A percentile compares a stretch with the other conserved stretches of the same genome.
phyloP scores from a whole-genome alignment of 2,888 invertebrate species.

The Ypsolopha sequella region DNA sequence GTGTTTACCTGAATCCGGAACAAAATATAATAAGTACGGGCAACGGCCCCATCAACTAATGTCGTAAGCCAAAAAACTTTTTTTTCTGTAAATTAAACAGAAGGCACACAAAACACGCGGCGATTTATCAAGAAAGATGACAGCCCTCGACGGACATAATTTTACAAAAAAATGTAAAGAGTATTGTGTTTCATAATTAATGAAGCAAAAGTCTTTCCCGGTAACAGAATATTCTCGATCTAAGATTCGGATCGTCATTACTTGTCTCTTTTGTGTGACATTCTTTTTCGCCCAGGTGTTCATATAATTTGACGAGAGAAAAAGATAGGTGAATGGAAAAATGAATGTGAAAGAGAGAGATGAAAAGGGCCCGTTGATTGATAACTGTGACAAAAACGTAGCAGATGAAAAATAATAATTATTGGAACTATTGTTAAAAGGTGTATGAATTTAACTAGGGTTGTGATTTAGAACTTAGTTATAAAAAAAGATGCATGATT shows the following conservation, averaged over 20 bases:
- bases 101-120: slow-evolving; percentile 25
- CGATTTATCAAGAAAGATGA: slow-evolving; percentile 63
- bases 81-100: slow-evolving; percentile 31
- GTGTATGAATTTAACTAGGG: slow-evolving; percentile 56
- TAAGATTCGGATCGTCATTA: slow-evolving; percentile 68
- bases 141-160: slow-evolving; percentile 56
- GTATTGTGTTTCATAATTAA: slow-evolving; percentile 70
- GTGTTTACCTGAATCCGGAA: slow-evolving; percentile 4
- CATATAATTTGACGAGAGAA: slow-evolving; percentile 56
- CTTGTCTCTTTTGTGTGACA: slow-evolving; percentile 67
- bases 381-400: slow-evolving; percentile 72
- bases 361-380: slow-evolving; percentile 58
- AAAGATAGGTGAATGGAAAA: slow-evolving; percentile 30
- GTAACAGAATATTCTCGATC: slow-evolving; percentile 67
- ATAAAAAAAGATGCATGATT: no score
- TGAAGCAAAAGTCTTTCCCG: slow-evolving; percentile 66
- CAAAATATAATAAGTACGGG: slow-evolving; percentile 10
- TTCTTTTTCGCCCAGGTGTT: slow-evolving; percentile 70
- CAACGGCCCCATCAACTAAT: not conserved
- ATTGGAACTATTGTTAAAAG: slow-evolving; percentile 63
- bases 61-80: slow-evolving; percentile 11
- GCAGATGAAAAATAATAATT: slow-evolving; percentile 71
- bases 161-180: slow-evolving; percentile 58
- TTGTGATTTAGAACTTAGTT: slow-evolving; percentile 23
- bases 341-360: slow-evolving; percentile 27